Percentiles rank a stretch among this genome's conserved stretches.
Evolutionary conservation across 2,888 invertebrate species (phyloP).

Genomic region (Hemicrepidius hirtus): DNA sequence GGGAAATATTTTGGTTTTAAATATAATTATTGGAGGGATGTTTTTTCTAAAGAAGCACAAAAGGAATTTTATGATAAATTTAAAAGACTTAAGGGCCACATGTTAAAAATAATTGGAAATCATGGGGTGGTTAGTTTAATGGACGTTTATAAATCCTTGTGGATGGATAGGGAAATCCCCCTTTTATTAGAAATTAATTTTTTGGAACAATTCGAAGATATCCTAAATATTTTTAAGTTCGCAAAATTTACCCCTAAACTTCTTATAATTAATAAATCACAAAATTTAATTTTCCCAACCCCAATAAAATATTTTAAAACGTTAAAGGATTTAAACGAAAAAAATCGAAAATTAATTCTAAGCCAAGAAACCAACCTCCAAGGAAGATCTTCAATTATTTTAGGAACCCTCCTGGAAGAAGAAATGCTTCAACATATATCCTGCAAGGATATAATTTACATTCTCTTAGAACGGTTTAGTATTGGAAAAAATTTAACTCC

Average conservation of each 20-base stretch:
- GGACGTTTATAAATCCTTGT: constrained; percentile 9
- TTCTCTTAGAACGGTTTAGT: constrained; percentile 7
- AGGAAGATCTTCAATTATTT: not conserved
- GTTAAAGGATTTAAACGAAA: not conserved
- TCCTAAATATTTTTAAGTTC: not conserved
- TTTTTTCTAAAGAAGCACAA: not conserved
- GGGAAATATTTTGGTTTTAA: not conserved
- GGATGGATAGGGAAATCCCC: not conserved
- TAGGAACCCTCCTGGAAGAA: not conserved
- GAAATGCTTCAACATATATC: not conserved
- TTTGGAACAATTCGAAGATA: not conserved
- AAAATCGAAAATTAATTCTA: not conserved
- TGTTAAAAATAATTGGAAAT: constrained; percentile 8
- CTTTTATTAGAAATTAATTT: constrained; percentile 8
- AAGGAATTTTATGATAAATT: not conserved
- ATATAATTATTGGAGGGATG: not conserved
- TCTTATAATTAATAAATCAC: constrained; percentile 12
- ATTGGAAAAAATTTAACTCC: constrained; percentile 16
- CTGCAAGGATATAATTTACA: not conserved
- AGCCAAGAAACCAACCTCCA: not conserved
- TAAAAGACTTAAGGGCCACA: not conserved
- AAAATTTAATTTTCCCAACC: too few species aligned
- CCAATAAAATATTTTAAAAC: not conserved
- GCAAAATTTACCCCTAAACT: not conserved
- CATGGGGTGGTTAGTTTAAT: not conserved